A percentile compares a stretch with the other conserved stretches of the same genome.
Conservation (phyloP, 2,113 vertebrate genomes). For the Gallinago media region DNA sequence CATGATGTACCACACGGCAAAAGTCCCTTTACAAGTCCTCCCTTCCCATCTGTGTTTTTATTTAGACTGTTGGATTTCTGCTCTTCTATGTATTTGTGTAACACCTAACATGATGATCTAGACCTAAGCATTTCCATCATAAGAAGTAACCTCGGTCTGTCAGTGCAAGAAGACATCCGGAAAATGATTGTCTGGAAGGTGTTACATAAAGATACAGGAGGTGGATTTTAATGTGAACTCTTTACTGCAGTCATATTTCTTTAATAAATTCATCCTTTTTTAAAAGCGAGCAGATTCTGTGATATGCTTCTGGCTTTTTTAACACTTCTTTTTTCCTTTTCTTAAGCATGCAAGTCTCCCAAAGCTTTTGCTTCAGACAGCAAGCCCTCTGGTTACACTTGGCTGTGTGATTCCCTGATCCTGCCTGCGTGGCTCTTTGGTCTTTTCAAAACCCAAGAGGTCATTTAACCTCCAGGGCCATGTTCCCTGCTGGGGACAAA, state of each 20-base stretch:
- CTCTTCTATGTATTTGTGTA: neutral
- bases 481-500: neutral
- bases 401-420: neutral
- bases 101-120: neutral
- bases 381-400: neutral
- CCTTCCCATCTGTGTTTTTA: neutral
- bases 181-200: neutral
- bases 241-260: neutral
- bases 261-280: neutral
- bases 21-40: neutral
- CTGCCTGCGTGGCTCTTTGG: neutral
- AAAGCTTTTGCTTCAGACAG: neutral
- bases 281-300: neutral
- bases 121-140: neutral
- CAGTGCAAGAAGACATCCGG: neutral
- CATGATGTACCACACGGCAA: neutral
- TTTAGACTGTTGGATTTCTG: neutral
- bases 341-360: neutral
- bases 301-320: neutral
- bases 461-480: neutral
- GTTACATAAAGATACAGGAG: neutral
- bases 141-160: neutral
- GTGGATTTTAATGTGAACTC: neutral
- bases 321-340: neutral
- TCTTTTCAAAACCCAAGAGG: neutral